Evolutionary conservation across 2,888 invertebrate species (phyloP).

Genomic region (Epirrhoe alternata): DNA sequence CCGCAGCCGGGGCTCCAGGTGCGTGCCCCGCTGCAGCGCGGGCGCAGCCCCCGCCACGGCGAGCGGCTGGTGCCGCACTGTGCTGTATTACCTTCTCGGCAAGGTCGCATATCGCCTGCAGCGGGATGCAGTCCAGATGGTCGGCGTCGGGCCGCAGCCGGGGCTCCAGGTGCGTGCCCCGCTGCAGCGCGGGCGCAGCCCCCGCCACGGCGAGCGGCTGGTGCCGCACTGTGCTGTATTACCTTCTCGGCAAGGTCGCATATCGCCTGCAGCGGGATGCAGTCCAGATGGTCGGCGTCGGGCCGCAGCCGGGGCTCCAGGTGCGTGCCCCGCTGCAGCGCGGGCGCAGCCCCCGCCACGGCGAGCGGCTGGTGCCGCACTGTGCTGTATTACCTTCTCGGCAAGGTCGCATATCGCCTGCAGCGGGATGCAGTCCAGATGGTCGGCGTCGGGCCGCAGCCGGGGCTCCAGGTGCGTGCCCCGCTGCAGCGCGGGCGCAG

Average conservation of each 20-base stretch:
- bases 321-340: conserved; percentile 90
- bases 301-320: conserved; percentile 94
- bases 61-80: conserved; percentile 86
- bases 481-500: conserved; percentile 90
- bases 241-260: conserved; percentile 94
- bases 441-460: conserved; percentile 91
- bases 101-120: conserved; percentile 92
- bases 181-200: conserved; percentile 90
- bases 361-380: conserved; percentile 85
- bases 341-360: conserved; percentile 90
- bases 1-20: conserved; percentile 93
- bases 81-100: conserved; percentile 91
- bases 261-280: conserved; percentile 93
- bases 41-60: conserved; percentile 89
- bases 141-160: conserved; percentile 92
- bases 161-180: conserved; percentile 93
- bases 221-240: conserved; percentile 87
- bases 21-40: conserved; percentile 90
- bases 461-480: conserved; percentile 94
- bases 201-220: conserved; percentile 86
- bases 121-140: conserved; percentile 94
- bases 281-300: conserved; percentile 93
- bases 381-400: conserved; percentile 90
- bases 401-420: conserved; percentile 93
- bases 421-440: conserved; percentile 94